These are phyloP conservation scores for Papilio dardanus DNA, from an alignment of 1,140 invertebrate species.

Conservation along the genomic window DNA sequence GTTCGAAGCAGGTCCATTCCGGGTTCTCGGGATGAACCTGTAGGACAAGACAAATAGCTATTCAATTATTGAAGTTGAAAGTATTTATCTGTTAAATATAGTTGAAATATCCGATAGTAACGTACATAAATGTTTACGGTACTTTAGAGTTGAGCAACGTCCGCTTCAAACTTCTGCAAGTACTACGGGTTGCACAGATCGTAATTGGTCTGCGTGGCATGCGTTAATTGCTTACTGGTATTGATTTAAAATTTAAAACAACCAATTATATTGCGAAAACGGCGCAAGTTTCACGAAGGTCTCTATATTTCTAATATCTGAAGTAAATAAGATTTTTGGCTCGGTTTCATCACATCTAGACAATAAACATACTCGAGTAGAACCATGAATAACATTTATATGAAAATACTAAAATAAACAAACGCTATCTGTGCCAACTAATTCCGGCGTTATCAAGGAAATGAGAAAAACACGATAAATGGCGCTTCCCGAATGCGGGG, in stretches of 20 bases:
- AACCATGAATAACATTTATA: neutral
- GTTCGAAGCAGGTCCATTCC: slow-evolving; percentile 99
- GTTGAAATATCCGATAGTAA: neutral
- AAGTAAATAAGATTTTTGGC: too few species aligned
- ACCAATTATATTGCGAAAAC: slow-evolving; percentile 3
- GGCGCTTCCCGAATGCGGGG: slow-evolving; percentile 15
- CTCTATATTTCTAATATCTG: neutral
- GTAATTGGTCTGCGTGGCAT: slow-evolving; percentile 19
- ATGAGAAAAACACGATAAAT: neutral
- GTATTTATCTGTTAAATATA: neutral
- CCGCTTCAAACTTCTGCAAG: slow-evolving; percentile 1
- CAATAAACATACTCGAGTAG: neutral
- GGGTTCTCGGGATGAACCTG: slow-evolving; percentile 97
- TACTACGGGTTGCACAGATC: slow-evolving; percentile 8
- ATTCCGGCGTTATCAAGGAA: slow-evolving; percentile 24
- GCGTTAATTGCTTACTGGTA: neutral
- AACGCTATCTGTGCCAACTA: slow-evolving; percentile 4
- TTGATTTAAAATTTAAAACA: slow-evolving; percentile 8
- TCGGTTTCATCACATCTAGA: too few species aligned
- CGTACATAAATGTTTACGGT: neutral
- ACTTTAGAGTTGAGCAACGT: neutral
- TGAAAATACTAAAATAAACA: slow-evolving; percentile 16
- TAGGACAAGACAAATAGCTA: neutral
- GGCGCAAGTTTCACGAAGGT: neutral
- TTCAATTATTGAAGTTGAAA: too few species aligned